Percentiles rank a stretch among this genome's conserved stretches.
These are phyloP conservation scores for Stenoptilia bipunctidactyla DNA, from an alignment of 2,888 invertebrate genomes.

Conservation along the genomic window DNA sequence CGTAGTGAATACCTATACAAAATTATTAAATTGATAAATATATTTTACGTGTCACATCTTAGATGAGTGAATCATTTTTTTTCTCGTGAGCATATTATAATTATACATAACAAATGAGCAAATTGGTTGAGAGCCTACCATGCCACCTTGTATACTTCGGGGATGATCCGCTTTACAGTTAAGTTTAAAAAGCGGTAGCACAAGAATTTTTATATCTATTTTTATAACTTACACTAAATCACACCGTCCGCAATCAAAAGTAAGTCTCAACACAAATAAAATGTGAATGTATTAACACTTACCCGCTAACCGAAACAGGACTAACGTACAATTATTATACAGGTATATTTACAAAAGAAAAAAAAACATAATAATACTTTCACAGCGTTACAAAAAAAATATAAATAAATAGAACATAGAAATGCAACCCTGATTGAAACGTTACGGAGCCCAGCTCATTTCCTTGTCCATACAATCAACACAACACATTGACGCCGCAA, in stretches of 20 bases:
- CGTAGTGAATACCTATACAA: too few species aligned
- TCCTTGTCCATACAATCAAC: too few species aligned
- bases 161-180: too few species aligned
- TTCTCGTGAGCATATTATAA: too few species aligned
- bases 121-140: too few species aligned
- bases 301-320: constrained; percentile 34
- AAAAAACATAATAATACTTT: constrained; percentile 18
- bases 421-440: background rate
- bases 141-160: too few species aligned
- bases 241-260: constrained; percentile 19
- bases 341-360: constrained; percentile 37
- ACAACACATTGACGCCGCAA: too few species aligned
- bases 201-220: constrained; percentile 1
- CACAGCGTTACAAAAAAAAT: constrained; percentile 5
- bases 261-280: constrained; percentile 42
- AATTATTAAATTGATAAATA: too few species aligned
- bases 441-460: too few species aligned
- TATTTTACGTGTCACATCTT: too few species aligned
- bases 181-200: background rate
- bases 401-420: background rate
- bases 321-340: constrained; percentile 26
- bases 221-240: constrained; percentile 6
- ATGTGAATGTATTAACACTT: constrained; percentile 54
- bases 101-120: too few species aligned
- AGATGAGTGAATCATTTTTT: too few species aligned